Base-by-base conservation (phyloP, 2,113 vertebrate genomes). In the Lampris megalopsis region DNA sequence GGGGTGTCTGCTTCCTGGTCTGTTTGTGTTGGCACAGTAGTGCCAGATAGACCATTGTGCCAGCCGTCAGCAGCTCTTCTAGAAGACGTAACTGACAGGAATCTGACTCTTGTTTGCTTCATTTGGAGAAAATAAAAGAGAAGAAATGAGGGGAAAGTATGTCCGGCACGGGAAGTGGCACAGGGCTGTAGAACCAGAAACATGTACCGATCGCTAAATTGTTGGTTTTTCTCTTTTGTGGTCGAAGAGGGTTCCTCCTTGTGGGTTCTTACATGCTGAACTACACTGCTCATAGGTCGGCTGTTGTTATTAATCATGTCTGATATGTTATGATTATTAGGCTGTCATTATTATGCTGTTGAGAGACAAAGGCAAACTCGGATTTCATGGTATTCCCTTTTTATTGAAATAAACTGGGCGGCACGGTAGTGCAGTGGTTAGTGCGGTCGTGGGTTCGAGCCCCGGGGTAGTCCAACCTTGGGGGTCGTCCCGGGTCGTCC, bases 21-120 rank as follows among this genome's bases (percentile, higher is more conserved):
- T 86, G 77, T 86, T 9, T 86, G 59, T 69, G 57, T 88, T 90
- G 85, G 82, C 87, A 84, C 59, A 53, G 45, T 54, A 57, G 56
- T 71, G 49, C 8, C 11, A 47, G 61, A 52, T 61, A 53, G 42
- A 45, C 63, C 75, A 68, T 87, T 86, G 80, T 88, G 8, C 2
- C 69, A 79, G 77, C 62, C 65, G 69, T 86, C 71, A 83, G 73
- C 63, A 48, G 71, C 64, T 75, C 71, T 77, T 75, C 56, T 75
- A 80, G 88, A 87, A 82, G 87, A 84, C 72, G 74, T 66, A 73
- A 24, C 75, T 83, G 86, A 52, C 80, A 86, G 87, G 86, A 89
- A 90, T 88, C 63, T 50, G 66, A 50, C 63, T 83, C 43, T 24
- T 47, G 76, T 83, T 75, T 82, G 58, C 50, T 85, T 71, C 71